These are phyloP conservation scores for Drosophila lacicola DNA, from an alignment of 2,888 invertebrate species.

Conservation along the genomic window DNA sequence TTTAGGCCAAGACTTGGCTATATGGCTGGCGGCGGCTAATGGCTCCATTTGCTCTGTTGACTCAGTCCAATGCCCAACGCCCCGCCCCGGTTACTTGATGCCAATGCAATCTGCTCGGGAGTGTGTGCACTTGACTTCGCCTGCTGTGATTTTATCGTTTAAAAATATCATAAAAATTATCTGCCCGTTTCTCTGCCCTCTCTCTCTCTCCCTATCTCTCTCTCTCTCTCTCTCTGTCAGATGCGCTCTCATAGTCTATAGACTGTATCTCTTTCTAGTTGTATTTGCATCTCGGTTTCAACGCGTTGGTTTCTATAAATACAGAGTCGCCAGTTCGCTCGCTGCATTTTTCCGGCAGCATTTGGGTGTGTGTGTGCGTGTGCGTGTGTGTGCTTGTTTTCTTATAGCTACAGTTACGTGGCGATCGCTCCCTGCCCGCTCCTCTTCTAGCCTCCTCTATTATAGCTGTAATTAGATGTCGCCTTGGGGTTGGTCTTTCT, in stretches of 20 bases:
- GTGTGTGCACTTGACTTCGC: constrained; percentile 76
- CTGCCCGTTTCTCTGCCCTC: constrained; percentile 28
- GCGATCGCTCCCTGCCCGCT: constrained; percentile 22
- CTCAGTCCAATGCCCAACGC: constrained; percentile 6
- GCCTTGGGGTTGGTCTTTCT: constrained; percentile 67
- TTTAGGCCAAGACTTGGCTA: constrained; percentile 60
- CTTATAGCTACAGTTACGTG: constrained; percentile 66
- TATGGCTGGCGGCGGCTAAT: constrained; percentile 53
- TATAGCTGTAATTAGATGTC: constrained; percentile 61
- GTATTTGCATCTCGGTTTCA: constrained; percentile 37
- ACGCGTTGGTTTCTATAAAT: constrained; percentile 74
- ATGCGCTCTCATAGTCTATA: constrained; percentile 1
- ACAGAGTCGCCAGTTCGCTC: constrained; percentile 27
- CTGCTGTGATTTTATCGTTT: constrained; percentile 71
- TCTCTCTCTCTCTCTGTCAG: neutral
- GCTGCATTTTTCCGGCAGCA: constrained; percentile 52
- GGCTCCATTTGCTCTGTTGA: constrained; percentile 66
- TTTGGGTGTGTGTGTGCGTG: constrained; percentile 12
- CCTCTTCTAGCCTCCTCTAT: neutral
- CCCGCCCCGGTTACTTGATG: constrained; percentile 69
- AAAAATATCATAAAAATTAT: constrained; percentile 72
- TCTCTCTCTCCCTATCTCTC: constrained; percentile 12
- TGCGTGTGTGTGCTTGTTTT: constrained; percentile 33
- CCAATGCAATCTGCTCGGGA: constrained; percentile 56
- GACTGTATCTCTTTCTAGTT: constrained; percentile 24